These are phyloP conservation scores for Pedetes capensis DNA, from an alignment of 2,113 vertebrate species.

Conservation along the genomic window DNA sequence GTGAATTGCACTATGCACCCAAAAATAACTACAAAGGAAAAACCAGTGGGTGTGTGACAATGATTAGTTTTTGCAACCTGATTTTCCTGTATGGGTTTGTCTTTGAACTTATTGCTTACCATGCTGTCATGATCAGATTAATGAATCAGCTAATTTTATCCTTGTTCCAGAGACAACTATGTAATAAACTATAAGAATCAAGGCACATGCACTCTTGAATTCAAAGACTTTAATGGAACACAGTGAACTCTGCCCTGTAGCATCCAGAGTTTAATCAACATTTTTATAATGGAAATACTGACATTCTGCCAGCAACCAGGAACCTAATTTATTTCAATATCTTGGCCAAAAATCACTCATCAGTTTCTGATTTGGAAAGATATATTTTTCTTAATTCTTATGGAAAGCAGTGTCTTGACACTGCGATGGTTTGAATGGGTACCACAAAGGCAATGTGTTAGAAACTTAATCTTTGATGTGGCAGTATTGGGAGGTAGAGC, in stretches of 20 bases:
- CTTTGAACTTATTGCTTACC: not conserved
- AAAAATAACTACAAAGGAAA: constrained; percentile 12
- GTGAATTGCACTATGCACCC: not conserved
- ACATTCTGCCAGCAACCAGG: not conserved
- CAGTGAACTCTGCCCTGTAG: not conserved
- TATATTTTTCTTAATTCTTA: not conserved
- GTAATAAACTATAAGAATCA: not conserved
- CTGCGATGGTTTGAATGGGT: not conserved
- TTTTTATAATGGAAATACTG: not conserved
- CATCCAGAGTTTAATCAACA: not conserved
- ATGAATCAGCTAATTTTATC: not conserved
- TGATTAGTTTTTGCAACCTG: not conserved
- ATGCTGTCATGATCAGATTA: not conserved
- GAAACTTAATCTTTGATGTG: not conserved
- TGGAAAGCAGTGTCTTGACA: not conserved
- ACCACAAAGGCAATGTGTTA: not conserved
- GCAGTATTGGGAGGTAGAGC: not conserved
- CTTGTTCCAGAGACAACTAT: not conserved
- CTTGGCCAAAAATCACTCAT: not conserved
- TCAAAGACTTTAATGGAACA: not conserved
- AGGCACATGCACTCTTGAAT: not conserved
- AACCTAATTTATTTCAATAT: not conserved
- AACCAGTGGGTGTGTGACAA: not conserved
- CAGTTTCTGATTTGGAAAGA: not conserved
- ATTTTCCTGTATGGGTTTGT: not conserved